Percentiles rank a stretch among this genome's conserved stretches.
Conservation (phyloP, 2,888 invertebrate genomes). For the Rhagonycha lutea region DNA sequence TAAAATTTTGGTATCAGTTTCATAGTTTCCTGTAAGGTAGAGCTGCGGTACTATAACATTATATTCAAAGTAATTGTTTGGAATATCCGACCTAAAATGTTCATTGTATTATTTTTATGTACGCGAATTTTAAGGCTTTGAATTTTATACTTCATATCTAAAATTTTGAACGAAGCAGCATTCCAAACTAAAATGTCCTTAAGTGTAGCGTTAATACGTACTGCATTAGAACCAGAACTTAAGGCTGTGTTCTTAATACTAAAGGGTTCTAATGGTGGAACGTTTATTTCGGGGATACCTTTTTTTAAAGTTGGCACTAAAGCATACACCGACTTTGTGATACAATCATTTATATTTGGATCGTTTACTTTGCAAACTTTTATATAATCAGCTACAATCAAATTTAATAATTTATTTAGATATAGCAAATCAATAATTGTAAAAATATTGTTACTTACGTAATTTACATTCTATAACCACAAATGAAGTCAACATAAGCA, state of each 20-base stretch:
- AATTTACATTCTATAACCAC: too few species aligned
- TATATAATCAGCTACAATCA: slow-evolving; percentile 9
- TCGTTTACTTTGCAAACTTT: neutral
- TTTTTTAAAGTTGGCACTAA: neutral
- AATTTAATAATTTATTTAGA: too few species aligned
- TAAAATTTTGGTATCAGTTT: slow-evolving; percentile 7
- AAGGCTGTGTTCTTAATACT: slow-evolving; percentile 61
- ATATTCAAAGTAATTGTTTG: slow-evolving; percentile 9
- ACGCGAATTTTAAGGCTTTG: neutral
- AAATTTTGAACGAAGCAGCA: slow-evolving; percentile 63
- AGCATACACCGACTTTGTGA: neutral
- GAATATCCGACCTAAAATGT: slow-evolving; percentile 7
- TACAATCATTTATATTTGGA: neutral
- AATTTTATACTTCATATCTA: slow-evolving; percentile 58
- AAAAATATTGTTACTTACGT: too few species aligned
- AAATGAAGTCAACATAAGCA: too few species aligned
- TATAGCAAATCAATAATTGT: too few species aligned
- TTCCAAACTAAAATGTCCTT: slow-evolving; percentile 57
- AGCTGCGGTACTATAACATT: slow-evolving; percentile 7
- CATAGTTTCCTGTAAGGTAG: slow-evolving; percentile 4
- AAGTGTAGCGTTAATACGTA: slow-evolving; percentile 47
- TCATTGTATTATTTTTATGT: neutral
- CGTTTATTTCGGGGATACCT: slow-evolving; percentile 10
- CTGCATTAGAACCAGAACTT: slow-evolving; percentile 55
- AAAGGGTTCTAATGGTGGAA: slow-evolving; percentile 6